These are phyloP conservation scores for Dryoscopus gambensis DNA, from an alignment of 2,113 vertebrate genomes.

Conservation along the genomic window DNA sequence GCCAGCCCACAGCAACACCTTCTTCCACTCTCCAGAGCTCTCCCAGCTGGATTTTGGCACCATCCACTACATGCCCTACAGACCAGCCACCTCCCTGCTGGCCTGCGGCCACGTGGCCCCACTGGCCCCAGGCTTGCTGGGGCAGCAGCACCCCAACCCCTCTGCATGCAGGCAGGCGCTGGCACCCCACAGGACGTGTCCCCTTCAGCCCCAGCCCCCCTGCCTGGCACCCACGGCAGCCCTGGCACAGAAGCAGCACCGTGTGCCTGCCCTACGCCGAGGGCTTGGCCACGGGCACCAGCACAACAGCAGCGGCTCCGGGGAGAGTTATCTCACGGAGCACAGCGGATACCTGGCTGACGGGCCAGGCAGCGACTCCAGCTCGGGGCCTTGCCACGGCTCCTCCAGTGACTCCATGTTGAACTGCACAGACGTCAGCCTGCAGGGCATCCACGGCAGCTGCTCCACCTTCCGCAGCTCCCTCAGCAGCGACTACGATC, in stretches of 20 bases:
- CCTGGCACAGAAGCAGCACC: slow-evolving; percentile 68
- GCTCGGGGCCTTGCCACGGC: slow-evolving; percentile 92
- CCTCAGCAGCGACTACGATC: slow-evolving; percentile 94
- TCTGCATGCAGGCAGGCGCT: neutral
- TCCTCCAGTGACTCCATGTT: slow-evolving; percentile 96
- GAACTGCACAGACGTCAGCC: slow-evolving; percentile 92
- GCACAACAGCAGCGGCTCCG: slow-evolving; percentile 86
- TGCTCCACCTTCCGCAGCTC: slow-evolving; percentile 96
- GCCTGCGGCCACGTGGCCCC: slow-evolving; percentile 69
- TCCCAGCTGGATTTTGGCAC: slow-evolving; percentile 73
- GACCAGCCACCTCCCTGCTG: slow-evolving; percentile 57
- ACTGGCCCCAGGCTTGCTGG: slow-evolving; percentile 49
- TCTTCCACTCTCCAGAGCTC: slow-evolving; percentile 75
- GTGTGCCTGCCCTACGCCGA: neutral
- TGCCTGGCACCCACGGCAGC: slow-evolving; percentile 66
- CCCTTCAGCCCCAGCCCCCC: slow-evolving; percentile 69
- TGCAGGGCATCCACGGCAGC: slow-evolving; percentile 94
- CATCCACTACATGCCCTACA: slow-evolving; percentile 77
- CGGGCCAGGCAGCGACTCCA: slow-evolving; percentile 92
- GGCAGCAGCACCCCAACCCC: slow-evolving; percentile 69
- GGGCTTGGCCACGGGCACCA: slow-evolving; percentile 63
- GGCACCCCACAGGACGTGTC: slow-evolving; percentile 66
- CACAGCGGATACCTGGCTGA: slow-evolving; percentile 94
- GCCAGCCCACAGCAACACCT: slow-evolving; percentile 75
- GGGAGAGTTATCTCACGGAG: slow-evolving; percentile 89